Conservation (phyloP, 1,140 invertebrate genomes). For the Lepidurus apus region DNA sequence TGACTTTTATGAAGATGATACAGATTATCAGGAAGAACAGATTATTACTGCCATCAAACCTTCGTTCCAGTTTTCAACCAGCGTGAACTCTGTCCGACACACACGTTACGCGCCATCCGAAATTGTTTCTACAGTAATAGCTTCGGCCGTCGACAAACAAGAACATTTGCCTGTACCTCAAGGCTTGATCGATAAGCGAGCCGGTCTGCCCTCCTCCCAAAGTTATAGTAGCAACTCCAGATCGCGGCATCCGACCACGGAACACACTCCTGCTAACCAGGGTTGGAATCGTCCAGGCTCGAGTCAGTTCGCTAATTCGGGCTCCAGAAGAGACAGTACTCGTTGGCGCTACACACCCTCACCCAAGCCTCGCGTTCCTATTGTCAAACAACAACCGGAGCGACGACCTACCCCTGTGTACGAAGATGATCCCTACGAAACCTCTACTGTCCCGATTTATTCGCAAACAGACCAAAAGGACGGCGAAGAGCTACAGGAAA, state of each 20-base stretch:
- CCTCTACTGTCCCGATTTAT: constrained; percentile 39
- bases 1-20: background rate
- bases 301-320: constrained; percentile 62
- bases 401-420: constrained; percentile 51
- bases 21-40: background rate
- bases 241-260: background rate
- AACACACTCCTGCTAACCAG: background rate
- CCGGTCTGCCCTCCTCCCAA: constrained; percentile 25
- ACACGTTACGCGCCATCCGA: background rate
- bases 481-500: constrained; percentile 16
- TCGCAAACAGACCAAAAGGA: constrained; percentile 25
- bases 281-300: constrained; percentile 53
- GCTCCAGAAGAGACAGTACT: constrained; percentile 15
- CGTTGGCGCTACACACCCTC: constrained; percentile 84
- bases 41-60: background rate
- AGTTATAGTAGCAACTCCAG: background rate
- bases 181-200: constrained; percentile 23
- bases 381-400: constrained; percentile 42
- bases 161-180: background rate
- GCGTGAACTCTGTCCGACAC: background rate
- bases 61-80: background rate
- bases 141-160: background rate
- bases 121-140: background rate
- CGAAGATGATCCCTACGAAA: constrained; percentile 47
- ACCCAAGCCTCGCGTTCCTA: constrained; percentile 73